Conservation (phyloP, 2,113 vertebrate genomes). For the Heliornis fulica region DNA sequence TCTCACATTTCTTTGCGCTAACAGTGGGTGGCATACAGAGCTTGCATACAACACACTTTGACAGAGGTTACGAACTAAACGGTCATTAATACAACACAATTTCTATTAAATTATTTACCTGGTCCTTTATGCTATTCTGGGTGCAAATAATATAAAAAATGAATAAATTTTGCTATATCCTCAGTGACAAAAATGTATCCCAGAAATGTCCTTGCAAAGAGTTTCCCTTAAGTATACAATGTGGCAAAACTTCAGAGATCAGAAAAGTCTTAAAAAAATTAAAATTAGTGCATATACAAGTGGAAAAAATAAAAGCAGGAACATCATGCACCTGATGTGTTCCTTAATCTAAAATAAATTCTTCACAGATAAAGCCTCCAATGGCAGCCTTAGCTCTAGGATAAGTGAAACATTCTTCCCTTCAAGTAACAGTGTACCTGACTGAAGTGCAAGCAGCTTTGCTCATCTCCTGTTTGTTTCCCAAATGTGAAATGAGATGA, state of each 20-base stretch:
- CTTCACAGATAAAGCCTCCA: constrained; percentile 82
- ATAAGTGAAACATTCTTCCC: constrained; percentile 88
- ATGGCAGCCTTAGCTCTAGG: constrained; percentile 83
- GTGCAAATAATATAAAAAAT: constrained; percentile 70
- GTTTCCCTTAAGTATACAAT: constrained; percentile 82
- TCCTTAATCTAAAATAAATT: constrained; percentile 89
- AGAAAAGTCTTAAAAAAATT: constrained; percentile 88
- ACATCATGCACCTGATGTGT: constrained; percentile 82
- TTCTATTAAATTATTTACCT: constrained; percentile 75
- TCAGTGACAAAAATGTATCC: constrained; percentile 78
- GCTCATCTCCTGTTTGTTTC: constrained; percentile 78
- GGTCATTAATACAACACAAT: constrained; percentile 66
- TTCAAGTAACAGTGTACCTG: constrained; percentile 97
- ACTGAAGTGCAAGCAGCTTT: constrained; percentile 86
- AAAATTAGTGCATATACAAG: constrained; percentile 98
- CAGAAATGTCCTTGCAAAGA: constrained; percentile 79
- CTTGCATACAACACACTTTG: constrained; percentile 69
- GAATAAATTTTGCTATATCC: constrained; percentile 73
- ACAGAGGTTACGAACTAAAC: constrained; percentile 64
- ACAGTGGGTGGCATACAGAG: constrained; percentile 75
- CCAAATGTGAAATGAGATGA: constrained; percentile 79
- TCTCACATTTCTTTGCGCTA: constrained; percentile 61
- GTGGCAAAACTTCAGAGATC: constrained; percentile 87
- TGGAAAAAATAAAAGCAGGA: constrained; percentile 93
- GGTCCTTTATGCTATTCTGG: constrained; percentile 74